Conservation (phyloP, 1,140 invertebrate species). For the Cotesia typhae region DNA sequence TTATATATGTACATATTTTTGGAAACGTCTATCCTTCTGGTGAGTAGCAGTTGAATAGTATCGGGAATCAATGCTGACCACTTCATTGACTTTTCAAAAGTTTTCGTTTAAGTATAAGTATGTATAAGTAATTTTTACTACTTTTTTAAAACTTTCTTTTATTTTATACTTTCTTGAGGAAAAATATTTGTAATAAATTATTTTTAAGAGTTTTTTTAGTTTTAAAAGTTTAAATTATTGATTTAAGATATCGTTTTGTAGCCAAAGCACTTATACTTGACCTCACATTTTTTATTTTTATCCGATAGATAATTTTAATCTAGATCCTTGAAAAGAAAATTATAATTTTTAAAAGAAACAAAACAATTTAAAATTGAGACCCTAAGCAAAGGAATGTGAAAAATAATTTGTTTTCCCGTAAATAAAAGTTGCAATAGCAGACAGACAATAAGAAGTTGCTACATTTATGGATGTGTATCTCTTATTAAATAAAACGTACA, state of each 20-base stretch:
- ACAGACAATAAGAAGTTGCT: slow-evolving; percentile 48
- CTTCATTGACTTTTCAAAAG: neutral
- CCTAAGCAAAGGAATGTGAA: too few species aligned
- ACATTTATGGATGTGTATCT: slow-evolving; percentile 56
- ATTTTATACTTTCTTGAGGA: neutral
- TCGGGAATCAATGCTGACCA: slow-evolving; percentile 25
- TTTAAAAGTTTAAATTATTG: too few species aligned
- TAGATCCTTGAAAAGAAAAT: too few species aligned
- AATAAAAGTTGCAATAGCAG: neutral
- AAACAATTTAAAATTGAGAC: neutral
- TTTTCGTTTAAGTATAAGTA: neutral
- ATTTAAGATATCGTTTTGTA: too few species aligned
- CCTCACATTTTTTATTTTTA: too few species aligned
- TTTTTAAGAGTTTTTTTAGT: too few species aligned
- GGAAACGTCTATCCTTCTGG: slow-evolving; percentile 20
- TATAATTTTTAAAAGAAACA: too few species aligned
- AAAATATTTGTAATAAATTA: too few species aligned
- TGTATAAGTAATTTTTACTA: slow-evolving; percentile 4
- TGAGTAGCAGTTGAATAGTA: slow-evolving; percentile 4
- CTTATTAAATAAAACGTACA: slow-evolving; percentile 40
- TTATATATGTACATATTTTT: slow-evolving; percentile 23
- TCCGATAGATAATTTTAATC: too few species aligned
- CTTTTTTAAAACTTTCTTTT: neutral
- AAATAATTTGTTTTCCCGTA: neutral
- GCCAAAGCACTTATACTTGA: too few species aligned